Evolutionary conservation across 1,140 invertebrate species (phyloP), one percentile per base, ranked within the genome.

Genomic region (Eulimnadia texana): DNA sequence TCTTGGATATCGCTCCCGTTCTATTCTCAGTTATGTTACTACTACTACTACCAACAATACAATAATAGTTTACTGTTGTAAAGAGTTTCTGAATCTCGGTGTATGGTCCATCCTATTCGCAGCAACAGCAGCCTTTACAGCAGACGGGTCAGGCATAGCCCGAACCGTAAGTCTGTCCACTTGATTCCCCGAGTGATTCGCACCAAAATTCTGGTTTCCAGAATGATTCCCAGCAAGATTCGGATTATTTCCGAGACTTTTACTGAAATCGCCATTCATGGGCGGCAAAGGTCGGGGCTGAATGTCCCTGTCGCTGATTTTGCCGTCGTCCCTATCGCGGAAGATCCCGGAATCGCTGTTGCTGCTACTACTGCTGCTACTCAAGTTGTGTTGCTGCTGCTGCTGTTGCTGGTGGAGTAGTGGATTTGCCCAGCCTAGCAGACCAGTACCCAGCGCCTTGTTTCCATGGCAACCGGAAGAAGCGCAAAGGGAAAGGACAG

Each of bases 321-420:
- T 51, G 10, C 60, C 60, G 42, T 61, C 60, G 50, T 61, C 60
- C 64, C 87, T 82, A 68, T 61, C 60, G 64, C 87, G 82, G 68
- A 93, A 93, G 0, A 95, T 92, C 0, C 92, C 92, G 19, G 91
- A 95, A 73, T 96, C 93, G 66, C 89, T 93, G 70, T 95, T 96
- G 64, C 89, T 93, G 0, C 88, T 91, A 53, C 87, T 88, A 19
- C 85, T 89, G 0, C 85, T 90, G 16, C 88, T 83, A 65, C 66
- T 63, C 59, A 58, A 61, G 62, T 67, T 84, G 66, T 72, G 56
- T 68, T 59, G 27, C 23, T 59, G 47, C 50, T 60, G 57, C 24
- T 64, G 53, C 59, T 57, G 55, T 20, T 57, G 55, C 33, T 57
- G 60, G 25, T 47, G 60, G 16, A 52, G 53, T 28, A 52, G 51